Percentiles rank a stretch among this genome's conserved stretches.
Evolutionary conservation across 2,888 invertebrate genomes (phyloP).

Genomic region (Himalopsyche japonica): DNA sequence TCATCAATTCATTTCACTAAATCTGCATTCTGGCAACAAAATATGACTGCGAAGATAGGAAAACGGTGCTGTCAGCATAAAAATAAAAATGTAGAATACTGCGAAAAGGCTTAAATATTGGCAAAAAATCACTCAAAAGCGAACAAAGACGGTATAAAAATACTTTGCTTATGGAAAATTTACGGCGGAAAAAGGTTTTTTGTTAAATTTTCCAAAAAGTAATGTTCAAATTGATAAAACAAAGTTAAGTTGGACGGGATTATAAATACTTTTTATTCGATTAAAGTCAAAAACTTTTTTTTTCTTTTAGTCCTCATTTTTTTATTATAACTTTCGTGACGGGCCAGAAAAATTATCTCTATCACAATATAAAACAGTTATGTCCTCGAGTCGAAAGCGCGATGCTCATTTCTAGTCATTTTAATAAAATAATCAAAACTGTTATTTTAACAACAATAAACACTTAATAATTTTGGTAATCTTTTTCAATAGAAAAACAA

Average conservation of each 20-base stretch:
- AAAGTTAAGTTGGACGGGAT: not conserved
- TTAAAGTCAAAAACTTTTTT: not conserved
- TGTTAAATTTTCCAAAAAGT: not conserved
- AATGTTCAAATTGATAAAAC: not conserved
- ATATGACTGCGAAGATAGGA: not conserved
- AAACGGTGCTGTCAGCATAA: not conserved
- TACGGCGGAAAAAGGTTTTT: not conserved
- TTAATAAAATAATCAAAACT: not conserved
- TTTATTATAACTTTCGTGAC: not conserved
- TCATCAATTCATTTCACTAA: not conserved
- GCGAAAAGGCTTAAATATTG: not conserved
- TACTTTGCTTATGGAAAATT: not conserved
- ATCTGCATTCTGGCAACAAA: not conserved
- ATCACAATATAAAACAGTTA: not conserved
- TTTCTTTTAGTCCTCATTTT: not conserved
- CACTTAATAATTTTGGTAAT: too few species aligned
- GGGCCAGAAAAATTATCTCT: not conserved
- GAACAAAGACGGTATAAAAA: not conserved
- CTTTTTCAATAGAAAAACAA: too few species aligned
- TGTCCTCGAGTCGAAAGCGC: not conserved
- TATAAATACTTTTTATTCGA: not conserved
- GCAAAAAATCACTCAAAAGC: not conserved
- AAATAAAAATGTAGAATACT: not conserved
- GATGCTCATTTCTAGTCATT: not conserved
- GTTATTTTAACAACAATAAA: too few species aligned